Evolutionary conservation across 2,113 vertebrate genomes (phyloP), one percentile per base, ranked within the genome.

Genomic region (Hippocampus barbouri): DNA sequence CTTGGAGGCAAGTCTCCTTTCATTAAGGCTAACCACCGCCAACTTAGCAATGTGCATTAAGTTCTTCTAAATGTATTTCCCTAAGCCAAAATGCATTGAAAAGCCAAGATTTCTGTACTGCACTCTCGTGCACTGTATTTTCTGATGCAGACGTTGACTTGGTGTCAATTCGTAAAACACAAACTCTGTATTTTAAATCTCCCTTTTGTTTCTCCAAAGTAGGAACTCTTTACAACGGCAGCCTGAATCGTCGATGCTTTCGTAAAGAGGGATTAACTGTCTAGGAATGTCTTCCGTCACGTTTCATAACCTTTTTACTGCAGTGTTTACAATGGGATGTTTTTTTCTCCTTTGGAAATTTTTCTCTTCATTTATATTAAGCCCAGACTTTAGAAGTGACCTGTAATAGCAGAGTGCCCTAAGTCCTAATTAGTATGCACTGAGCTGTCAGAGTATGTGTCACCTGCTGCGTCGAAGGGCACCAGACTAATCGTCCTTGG

Each of bases 401-500:
- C 76, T 85, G 78, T 80, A 85, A 87, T 82, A 65, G 45, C 67
- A 38, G 65, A 70, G 69, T 74, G 72, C 66, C 65, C 56, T 86
- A 79, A 70, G 41, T 61, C 69, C 73, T 85, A 63, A 87, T 91
- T 88, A 71, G 72, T 79, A 91, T 90, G 81, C 80, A 75, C 71
- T 65, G 43, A 79, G 79, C 78, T 51, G 64, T 80, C 71, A 81
- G 72, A 79, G 75, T 65, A 51, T 65, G 78, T 75, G 74, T 87
- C 84, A 82, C 79, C 75, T 83, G 78, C 82, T 81, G 83, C 77
- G 82, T 86, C 76, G 71, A 79, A 86, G 77, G 81, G 72, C 79
- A 73, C 69, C 66, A 15, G 69, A 72, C 80, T 90, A 89, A 89
- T 88, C 76, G 74, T 86, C 79, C 81, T 88, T 88, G 83, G 71